Evolutionary conservation across 2,888 invertebrate genomes (phyloP), one percentile per base, ranked within the genome.

Genomic region (Arge pagana): DNA sequence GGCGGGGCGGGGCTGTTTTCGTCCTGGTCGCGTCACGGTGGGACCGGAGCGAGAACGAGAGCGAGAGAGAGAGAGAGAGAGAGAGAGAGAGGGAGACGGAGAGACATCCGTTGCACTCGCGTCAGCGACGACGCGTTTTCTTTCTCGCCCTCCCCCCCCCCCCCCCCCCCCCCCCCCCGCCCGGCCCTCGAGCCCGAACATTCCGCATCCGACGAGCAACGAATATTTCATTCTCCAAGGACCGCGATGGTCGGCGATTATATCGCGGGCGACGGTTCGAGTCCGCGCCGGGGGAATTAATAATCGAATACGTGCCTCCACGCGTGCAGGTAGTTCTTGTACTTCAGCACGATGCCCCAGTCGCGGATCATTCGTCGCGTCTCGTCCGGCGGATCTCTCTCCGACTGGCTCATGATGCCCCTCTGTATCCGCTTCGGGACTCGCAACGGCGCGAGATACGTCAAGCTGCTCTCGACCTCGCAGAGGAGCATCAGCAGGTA

Each of bases 391-490:
- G 74, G 71, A 18, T 72, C 59, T 8, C 75, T 64, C 50, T 75
- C 74, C 6, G 40, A 56, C 5, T 50, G 52, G 53, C 54, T 70
- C 77, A 77, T 77, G 45, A 77, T 71, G 48, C 64, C 65, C 35
- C 74, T 66, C 28, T 63, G 60, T n/a, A 71, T 62, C 26, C 69
- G 63, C 13, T 55, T 48, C 1, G 74, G 75, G 5, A 73, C 28
- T n/a, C 53, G 59, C 11, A 71, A 42, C 8, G 55, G 52, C 1
- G 72, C 66, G 23, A 72, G 39, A 0, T 50, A 45, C 1, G 55
- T 50, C 31, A 76, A 71, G 31, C 60, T 68, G 36, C 63, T 82
- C 55, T 85, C 83, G 15, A 85, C 82, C 59, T 82, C 82, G 68
- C 85, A 84, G 54, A 82, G 74, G 55, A 86, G 73, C 67, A 63